These are phyloP conservation scores for Charadrius vociferus DNA, from an alignment of 2,113 vertebrate genomes.

Conservation along the genomic window DNA sequence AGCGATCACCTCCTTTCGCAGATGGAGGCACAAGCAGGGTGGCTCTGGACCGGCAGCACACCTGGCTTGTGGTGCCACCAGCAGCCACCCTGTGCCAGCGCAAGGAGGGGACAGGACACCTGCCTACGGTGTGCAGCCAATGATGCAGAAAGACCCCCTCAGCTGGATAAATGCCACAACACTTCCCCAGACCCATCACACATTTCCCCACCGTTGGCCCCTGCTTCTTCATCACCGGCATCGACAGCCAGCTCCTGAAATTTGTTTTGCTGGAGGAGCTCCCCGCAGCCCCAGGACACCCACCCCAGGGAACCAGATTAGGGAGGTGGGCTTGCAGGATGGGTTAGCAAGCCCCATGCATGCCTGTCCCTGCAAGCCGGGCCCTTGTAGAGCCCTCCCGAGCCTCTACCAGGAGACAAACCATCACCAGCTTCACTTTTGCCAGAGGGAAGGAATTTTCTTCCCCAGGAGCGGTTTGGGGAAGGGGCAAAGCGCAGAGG, in stretches of 20 bases:
- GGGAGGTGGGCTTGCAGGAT: background rate
- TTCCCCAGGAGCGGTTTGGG: background rate
- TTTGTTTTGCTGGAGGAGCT: background rate
- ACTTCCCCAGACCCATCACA: background rate
- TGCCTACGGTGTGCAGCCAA: background rate
- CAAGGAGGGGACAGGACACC: background rate
- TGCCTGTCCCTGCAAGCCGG: too few relatives aligned
- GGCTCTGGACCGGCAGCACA: background rate
- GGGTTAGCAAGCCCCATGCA: background rate
- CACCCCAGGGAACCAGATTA: fast-evolving
- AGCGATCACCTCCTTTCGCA: background rate
- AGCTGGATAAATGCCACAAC: background rate
- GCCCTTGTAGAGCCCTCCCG: background rate
- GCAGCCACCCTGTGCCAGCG: background rate
- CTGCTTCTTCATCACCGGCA: background rate
- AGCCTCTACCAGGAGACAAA: background rate
- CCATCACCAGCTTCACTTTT: background rate
- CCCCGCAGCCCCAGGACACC: background rate
- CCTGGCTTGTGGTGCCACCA: background rate
- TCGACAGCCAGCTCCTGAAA: background rate
- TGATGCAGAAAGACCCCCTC: background rate
- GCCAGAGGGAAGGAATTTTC: background rate
- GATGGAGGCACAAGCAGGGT: fast-evolving
- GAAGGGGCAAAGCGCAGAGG: slow-evolving; percentile 16
- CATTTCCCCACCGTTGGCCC: background rate